A percentile compares a stretch with the other conserved stretches of the same genome.
Evolutionary conservation across 2,113 vertebrate species (phyloP).

Genomic region (Cebus imitator): DNA sequence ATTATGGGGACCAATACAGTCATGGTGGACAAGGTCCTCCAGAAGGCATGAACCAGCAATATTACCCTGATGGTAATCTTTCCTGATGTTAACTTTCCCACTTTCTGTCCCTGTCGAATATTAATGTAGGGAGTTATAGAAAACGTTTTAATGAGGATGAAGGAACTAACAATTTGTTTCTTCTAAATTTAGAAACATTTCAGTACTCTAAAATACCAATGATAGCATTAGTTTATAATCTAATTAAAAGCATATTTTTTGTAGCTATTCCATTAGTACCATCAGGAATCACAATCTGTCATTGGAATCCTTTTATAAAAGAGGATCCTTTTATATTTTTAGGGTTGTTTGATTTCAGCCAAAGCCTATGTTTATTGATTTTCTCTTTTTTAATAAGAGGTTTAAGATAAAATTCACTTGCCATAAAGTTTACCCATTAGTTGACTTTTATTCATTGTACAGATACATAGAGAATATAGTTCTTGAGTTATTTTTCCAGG

Average conservation of each 20-base stretch:
- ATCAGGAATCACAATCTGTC: slow-evolving; percentile 57
- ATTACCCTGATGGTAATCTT: slow-evolving; percentile 91
- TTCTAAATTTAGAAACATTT: slow-evolving; percentile 71
- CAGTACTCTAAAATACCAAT: slow-evolving; percentile 48
- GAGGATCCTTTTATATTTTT: slow-evolving; percentile 51
- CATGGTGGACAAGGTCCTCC: slow-evolving; percentile 97
- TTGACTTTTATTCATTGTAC: slow-evolving; percentile 24
- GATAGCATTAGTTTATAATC: slow-evolving; percentile 54
- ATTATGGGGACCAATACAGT: slow-evolving; percentile 99
- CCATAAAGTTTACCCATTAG: not conserved
- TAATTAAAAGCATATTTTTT: slow-evolving; percentile 56
- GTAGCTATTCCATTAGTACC: slow-evolving; percentile 55
- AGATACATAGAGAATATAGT: slow-evolving; percentile 17
- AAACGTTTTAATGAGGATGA: slow-evolving; percentile 5
- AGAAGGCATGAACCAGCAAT: slow-evolving; percentile 97
- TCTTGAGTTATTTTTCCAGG: slow-evolving; percentile 15
- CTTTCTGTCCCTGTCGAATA: slow-evolving; percentile 82
- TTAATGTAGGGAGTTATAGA: slow-evolving; percentile 71
- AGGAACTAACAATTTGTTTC: slow-evolving; percentile 53
- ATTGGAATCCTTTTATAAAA: slow-evolving; percentile 45
- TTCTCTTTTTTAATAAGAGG: not conserved
- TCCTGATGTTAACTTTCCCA: slow-evolving; percentile 84
- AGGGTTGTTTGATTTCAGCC: slow-evolving; percentile 59
- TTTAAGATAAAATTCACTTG: slow-evolving; percentile 17
- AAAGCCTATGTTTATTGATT: slow-evolving; percentile 47